Conservation (phyloP, 2,888 invertebrate genomes). For the Eristalis arbustorum region DNA sequence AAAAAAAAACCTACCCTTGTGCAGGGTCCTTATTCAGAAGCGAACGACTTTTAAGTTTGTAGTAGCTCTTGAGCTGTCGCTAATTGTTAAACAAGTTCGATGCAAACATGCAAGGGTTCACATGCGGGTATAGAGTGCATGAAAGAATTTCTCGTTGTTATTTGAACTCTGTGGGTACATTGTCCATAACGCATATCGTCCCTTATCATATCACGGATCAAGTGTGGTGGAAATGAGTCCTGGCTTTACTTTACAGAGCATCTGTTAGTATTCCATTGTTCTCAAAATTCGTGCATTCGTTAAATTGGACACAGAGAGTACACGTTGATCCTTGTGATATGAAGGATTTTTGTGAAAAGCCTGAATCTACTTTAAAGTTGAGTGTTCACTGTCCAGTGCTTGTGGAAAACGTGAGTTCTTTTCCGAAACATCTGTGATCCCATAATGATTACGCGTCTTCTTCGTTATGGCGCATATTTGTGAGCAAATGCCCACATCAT, state of each 20-base stretch:
- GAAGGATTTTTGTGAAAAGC: too few relatives aligned
- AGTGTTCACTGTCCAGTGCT: too few relatives aligned
- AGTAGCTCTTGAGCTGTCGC: background rate
- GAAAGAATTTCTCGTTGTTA: background rate
- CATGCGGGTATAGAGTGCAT: background rate
- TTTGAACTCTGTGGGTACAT: background rate
- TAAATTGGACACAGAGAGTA: too few relatives aligned
- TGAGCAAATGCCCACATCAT: too few relatives aligned
- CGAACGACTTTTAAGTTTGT: background rate
- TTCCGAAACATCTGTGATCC: too few relatives aligned
- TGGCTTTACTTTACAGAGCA: background rate
- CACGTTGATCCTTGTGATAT: too few relatives aligned
- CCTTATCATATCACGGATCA: background rate
- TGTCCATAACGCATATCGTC: background rate
- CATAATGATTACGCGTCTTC: too few relatives aligned
- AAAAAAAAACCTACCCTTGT: background rate
- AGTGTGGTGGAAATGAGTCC: background rate
- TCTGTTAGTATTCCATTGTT: background rate
- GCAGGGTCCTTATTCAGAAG: background rate
- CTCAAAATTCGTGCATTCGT: too few relatives aligned
- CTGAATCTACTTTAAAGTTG: too few relatives aligned
- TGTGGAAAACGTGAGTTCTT: too few relatives aligned
- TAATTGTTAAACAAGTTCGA: slow-evolving; percentile 9
- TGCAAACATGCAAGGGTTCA: background rate
- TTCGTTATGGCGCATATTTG: too few relatives aligned